Percentiles rank a stretch among this genome's conserved stretches.
Conservation (phyloP, 2,888 invertebrate genomes). For the Eulithis testata region DNA sequence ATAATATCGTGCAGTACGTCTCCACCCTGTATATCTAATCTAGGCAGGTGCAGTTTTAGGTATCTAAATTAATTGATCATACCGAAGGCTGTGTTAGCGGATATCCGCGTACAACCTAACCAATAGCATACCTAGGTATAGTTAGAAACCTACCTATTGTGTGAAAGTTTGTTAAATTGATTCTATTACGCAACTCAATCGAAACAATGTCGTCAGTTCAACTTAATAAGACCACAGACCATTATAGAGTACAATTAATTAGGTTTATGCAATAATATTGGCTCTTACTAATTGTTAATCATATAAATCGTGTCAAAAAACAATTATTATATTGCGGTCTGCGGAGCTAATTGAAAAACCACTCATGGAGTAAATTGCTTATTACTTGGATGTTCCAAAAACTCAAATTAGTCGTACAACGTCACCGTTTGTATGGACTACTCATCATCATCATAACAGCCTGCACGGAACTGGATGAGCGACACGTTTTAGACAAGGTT, state of each 20-base stretch:
- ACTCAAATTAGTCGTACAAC: background rate
- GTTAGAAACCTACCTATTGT: constrained; percentile 13
- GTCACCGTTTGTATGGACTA: too few relatives aligned
- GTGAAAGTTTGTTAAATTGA: constrained; percentile 31
- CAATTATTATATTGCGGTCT: background rate
- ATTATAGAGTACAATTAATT: constrained; percentile 20
- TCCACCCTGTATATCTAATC: too few relatives aligned
- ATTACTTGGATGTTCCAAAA: background rate
- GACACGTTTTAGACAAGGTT: too few relatives aligned
- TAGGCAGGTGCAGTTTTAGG: background rate
- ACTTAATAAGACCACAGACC: constrained; percentile 11
- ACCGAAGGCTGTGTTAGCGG: constrained; percentile 19
- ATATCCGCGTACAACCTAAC: constrained; percentile 26
- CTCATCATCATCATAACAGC: too few relatives aligned
- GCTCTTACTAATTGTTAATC: constrained; percentile 1
- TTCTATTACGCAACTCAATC: constrained; percentile 32
- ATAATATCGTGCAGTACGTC: too few relatives aligned
- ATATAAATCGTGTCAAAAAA: constrained; percentile 1
- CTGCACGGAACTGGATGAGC: too few relatives aligned
- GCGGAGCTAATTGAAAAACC: background rate
- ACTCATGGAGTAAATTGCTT: background rate
- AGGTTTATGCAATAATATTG: constrained; percentile 20
- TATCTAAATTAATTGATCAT: background rate
- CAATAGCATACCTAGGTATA: background rate
- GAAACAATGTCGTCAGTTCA: constrained; percentile 25